phyloP scores from a whole-genome alignment of 2,888 invertebrate genomes.

The Oxystoma pomonae region DNA sequence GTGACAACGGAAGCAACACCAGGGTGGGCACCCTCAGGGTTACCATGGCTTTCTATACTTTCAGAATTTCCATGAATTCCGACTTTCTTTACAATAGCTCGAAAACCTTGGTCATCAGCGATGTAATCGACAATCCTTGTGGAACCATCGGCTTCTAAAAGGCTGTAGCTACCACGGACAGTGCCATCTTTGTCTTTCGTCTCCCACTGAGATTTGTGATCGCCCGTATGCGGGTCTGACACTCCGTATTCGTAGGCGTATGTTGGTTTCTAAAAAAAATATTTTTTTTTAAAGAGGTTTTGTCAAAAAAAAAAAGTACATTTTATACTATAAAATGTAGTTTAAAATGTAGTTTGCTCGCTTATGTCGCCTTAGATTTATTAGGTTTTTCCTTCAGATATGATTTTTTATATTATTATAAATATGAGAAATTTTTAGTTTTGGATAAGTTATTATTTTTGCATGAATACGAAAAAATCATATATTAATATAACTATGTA shows the following conservation, averaged over 20 bases:
- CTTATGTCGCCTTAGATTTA: too few relatives aligned
- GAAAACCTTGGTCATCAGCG: conserved; percentile 41
- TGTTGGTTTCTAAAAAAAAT: conserved; percentile 33
- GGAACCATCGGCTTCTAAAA: conserved; percentile 43
- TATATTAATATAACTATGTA: too few relatives aligned
- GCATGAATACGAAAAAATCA: too few relatives aligned
- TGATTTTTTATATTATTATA: too few relatives aligned
- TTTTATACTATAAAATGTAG: too few relatives aligned
- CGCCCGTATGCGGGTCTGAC: conserved; percentile 42
- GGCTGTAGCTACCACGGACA: conserved; percentile 42
- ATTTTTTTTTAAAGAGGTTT: not conserved
- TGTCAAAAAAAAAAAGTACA: too few relatives aligned
- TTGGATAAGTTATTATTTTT: too few relatives aligned
- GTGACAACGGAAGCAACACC: conserved; percentile 18
- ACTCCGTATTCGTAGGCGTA: conserved; percentile 43
- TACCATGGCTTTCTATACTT: conserved; percentile 28
- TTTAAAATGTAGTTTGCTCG: too few relatives aligned
- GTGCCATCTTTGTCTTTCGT: conserved; percentile 39
- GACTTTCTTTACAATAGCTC: conserved; percentile 42
- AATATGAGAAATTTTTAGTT: too few relatives aligned
- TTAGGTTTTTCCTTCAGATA: too few relatives aligned
- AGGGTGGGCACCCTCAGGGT: conserved; percentile 17
- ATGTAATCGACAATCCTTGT: conserved; percentile 44
- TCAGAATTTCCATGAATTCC: conserved; percentile 32
- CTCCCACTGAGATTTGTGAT: conserved; percentile 45